These are phyloP conservation scores for Eilema sororculum DNA, from an alignment of 2,888 invertebrate species.

Conservation along the genomic window DNA sequence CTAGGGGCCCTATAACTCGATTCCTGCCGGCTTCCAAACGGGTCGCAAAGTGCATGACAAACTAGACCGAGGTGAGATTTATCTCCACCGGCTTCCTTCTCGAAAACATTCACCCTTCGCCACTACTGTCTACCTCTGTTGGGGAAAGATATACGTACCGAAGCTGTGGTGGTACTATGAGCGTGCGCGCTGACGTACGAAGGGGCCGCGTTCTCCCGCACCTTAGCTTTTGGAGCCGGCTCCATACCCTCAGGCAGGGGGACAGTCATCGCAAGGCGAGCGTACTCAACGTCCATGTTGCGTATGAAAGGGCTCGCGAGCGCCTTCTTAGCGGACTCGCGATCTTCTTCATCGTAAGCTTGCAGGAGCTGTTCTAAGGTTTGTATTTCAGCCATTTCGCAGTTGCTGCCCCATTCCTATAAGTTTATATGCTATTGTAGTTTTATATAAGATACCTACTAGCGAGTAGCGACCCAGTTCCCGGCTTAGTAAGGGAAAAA, in stretches of 20 bases:
- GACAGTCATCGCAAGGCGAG: conserved; percentile 82
- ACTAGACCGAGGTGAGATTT: too few relatives aligned
- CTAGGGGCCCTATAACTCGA: too few relatives aligned
- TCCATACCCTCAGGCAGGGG: conserved; percentile 73
- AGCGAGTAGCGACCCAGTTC: neutral
- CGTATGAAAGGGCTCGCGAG: conserved; percentile 94
- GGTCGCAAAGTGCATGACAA: too few relatives aligned
- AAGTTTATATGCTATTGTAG: neutral
- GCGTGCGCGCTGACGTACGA: conserved; percentile 83
- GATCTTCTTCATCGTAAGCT: conserved; percentile 95
- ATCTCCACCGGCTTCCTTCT: too few relatives aligned
- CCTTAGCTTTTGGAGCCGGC: conserved; percentile 86
- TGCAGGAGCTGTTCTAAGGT: conserved; percentile 92
- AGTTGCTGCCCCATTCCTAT: conserved; percentile 94
- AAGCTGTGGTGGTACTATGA: conserved; percentile 16
- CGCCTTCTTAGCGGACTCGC: conserved; percentile 91
- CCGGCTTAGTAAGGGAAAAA: too few relatives aligned
- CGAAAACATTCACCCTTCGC: too few relatives aligned
- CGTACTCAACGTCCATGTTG: conserved; percentile 97
- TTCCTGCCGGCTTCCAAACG: too few relatives aligned
- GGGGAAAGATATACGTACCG: conserved; percentile 25
- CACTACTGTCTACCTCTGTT: too few relatives aligned
- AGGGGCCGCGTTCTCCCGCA: conserved; percentile 90
- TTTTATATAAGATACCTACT: neutral
- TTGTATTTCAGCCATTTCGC: conserved; percentile 93